Conservation (phyloP, 2,888 invertebrate species). For the Petrolisthes manimaculis region DNA sequence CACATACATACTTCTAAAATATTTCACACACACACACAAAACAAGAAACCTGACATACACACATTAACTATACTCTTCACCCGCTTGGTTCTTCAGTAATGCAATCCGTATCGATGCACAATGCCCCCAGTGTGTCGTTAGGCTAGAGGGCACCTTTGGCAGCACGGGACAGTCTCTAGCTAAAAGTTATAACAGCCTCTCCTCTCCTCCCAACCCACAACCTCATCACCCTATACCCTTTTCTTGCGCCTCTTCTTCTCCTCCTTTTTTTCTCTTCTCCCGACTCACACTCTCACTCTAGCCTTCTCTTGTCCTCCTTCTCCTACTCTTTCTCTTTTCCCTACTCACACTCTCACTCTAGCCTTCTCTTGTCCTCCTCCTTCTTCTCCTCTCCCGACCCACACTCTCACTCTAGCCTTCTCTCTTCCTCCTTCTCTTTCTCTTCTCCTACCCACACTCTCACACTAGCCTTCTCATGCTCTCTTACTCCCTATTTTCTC, state of each 20-base stretch:
- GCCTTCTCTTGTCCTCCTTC: background rate
- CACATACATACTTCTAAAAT: too few relatives aligned
- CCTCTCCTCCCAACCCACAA: background rate
- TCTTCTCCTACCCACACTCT: background rate
- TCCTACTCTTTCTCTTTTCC: background rate
- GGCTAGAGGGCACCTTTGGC: background rate
- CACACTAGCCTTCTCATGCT: background rate
- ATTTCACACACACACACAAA: too few relatives aligned
- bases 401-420: constrained; percentile 2
- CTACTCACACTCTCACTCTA: too few relatives aligned
- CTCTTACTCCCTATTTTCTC: background rate
- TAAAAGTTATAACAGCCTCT: background rate
- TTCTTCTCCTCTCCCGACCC: constrained; percentile 7
- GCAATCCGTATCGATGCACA: too few relatives aligned
- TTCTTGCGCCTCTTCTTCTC: background rate
- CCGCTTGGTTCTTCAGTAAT: too few relatives aligned
- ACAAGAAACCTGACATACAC: too few relatives aligned
- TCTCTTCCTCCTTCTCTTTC: background rate
- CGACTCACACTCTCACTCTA: background rate
- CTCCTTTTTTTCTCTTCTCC: background rate
- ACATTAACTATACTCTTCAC: too few relatives aligned
- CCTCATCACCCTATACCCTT: background rate
- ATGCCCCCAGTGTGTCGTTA: too few relatives aligned
- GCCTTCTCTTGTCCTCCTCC: background rate
- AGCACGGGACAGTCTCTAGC: background rate